Evolutionary conservation across 2,888 invertebrate species (phyloP), one percentile per base, ranked within the genome.

Genomic region (Hartigia nigra): DNA sequence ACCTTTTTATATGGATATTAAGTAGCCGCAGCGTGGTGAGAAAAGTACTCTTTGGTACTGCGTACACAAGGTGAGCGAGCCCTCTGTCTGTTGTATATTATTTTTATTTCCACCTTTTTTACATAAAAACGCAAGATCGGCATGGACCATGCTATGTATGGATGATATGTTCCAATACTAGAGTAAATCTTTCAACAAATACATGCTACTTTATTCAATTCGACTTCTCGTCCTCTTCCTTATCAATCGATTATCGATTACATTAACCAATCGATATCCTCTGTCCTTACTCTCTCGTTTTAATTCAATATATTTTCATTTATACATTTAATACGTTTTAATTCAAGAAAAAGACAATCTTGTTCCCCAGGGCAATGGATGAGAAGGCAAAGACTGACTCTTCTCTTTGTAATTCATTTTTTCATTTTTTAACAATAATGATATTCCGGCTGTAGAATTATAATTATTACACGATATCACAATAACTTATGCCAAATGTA

Each of bases 51-150:
- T 77, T 69, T 74, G 37, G 75, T 78, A 77, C 81, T 35, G 72
- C 34, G 69, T 34, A 77, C 69, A 77, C 79, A 81, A 80, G 81
- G 81, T 83, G 82, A 83, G 81, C 79, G 79, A 84, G 86, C 86
- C 87, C 87, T 88, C 87, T 88, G 88, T 90, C 89, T 90, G 88
- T 90, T 90, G 91, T 90, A 90, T 88, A 90, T 90, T 90, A 90
- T 88, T 90, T 91, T 90, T 90, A 90, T 91, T 91, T 91, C 88
- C 90, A 90, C 87, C 89, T 90, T 90, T 90, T 90, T 90, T 89
- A 89, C 88, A 89, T 88, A 87, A 89, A 87, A 90, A 89, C 86
- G 89, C 89, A 88, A 90, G 88, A 89, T 88, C 88, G 86, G 88
- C 87, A 88, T 90, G 88, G 88, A 89, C 88, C 90, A 89, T 90